Percentiles rank a stretch among this genome's conserved stretches.
These are phyloP conservation scores for Montipora sp. DNA, from an alignment of 64 coral and sea anemone genomes.

Conservation along the genomic window DNA sequence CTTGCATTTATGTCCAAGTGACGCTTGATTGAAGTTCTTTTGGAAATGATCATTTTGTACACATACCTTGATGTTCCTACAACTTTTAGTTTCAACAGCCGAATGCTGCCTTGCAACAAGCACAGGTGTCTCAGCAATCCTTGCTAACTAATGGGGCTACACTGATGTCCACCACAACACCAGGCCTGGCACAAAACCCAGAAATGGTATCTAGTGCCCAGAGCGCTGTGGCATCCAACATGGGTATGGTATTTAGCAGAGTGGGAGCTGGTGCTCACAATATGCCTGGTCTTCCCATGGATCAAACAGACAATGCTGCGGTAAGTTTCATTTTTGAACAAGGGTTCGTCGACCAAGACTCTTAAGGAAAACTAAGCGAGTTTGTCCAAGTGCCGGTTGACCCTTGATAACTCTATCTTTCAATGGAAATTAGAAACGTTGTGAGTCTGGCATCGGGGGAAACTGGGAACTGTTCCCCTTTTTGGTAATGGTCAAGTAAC, in stretches of 20 bases:
- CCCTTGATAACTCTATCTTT: no score
- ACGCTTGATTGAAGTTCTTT: neutral
- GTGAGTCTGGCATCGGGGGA: no score
- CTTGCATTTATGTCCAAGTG: no score
- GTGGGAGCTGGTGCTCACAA: slow-evolving; percentile 41
- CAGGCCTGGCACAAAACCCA: slow-evolving; percentile 47
- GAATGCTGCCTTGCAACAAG: slow-evolving; percentile 31
- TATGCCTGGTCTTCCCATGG: neutral
- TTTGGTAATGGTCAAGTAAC: no score
- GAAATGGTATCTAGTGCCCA: slow-evolving; percentile 76
- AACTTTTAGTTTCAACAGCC: slow-evolving; percentile 27
- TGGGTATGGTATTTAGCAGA: slow-evolving; percentile 28
- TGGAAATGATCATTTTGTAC: no score
- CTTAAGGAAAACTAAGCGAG: no score
- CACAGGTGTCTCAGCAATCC: slow-evolving; percentile 50
- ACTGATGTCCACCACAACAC: slow-evolving; percentile 31
- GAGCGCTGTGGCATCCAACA: slow-evolving; percentile 47
- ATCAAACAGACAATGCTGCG: neutral
- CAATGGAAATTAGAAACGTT: no score
- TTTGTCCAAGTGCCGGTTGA: no score
- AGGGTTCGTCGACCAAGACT: neutral
- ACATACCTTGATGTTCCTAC: neutral
- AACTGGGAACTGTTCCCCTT: no score
- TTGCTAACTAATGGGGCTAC: slow-evolving; percentile 20
- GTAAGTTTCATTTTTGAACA: neutral